phyloP scores from a whole-genome alignment of 2,113 vertebrate species.

The Myrmophylax atrothorax region DNA sequence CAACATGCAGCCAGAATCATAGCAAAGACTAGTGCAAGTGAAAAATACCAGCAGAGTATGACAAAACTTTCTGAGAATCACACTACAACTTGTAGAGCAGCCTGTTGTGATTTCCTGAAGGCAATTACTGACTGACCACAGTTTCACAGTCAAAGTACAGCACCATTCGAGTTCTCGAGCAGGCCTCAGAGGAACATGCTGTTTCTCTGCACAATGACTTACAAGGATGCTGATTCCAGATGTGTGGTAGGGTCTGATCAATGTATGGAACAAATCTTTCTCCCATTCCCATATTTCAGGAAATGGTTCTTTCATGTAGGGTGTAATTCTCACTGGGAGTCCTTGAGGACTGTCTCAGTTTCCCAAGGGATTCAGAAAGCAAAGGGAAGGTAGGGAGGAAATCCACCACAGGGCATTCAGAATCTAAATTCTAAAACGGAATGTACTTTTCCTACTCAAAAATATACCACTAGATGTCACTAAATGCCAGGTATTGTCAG shows the following conservation, averaged over 20 bases:
- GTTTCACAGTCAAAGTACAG: background rate
- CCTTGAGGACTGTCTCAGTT: too few species aligned
- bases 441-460: background rate
- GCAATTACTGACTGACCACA: accelerated
- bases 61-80: background rate
- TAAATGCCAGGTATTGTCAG: background rate
- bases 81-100: background rate
- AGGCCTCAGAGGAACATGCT: accelerated
- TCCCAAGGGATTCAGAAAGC: background rate
- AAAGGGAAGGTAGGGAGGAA: background rate
- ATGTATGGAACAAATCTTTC: background rate
- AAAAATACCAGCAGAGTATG: background rate
- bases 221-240: accelerated
- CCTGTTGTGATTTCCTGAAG: background rate
- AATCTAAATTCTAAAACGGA: too few species aligned
- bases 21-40: background rate
- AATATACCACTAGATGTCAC: slow-evolving; percentile 41
- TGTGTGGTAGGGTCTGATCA: too few species aligned
- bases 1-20: background rate
- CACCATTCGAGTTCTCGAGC: too few species aligned
- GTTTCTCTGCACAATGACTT: background rate
- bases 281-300: background rate
- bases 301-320: background rate
- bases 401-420: background rate
- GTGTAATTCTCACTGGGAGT: background rate